Percentiles rank a stretch among this genome's conserved stretches.
Evolutionary conservation across 2,113 vertebrate genomes (phyloP).

Genomic region (Aleadryas rufinucha): DNA sequence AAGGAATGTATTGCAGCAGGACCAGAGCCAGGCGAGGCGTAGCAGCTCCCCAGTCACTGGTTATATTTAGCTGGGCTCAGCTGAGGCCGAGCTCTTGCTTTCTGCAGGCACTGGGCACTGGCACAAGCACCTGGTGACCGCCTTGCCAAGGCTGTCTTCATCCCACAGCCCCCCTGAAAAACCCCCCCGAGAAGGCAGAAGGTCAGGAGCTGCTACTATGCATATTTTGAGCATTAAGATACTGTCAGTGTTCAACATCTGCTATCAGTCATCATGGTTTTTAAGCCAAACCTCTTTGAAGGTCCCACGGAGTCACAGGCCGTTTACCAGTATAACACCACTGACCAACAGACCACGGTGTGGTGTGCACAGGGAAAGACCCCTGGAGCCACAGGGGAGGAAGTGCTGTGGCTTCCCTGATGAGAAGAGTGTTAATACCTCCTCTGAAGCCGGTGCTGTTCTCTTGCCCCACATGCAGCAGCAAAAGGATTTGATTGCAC

Average conservation of each 20-base stretch:
- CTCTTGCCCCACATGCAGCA: not conserved
- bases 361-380: not conserved
- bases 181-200: not conserved
- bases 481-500: not conserved
- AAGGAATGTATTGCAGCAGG: not conserved
- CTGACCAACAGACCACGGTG: not conserved
- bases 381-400: not conserved
- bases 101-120: fast-evolving
- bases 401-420: not conserved
- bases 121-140: fast-evolving
- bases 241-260: not conserved
- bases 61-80: not conserved
- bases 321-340: fast-evolving
- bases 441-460: fast-evolving
- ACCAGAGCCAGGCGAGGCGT: fast-evolving
- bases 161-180: not conserved
- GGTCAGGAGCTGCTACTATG: not conserved
- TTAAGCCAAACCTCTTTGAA: not conserved
- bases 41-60: not conserved
- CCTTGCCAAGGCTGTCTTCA: not conserved
- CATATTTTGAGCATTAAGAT: not conserved
- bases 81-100: not conserved
- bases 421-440: not conserved
- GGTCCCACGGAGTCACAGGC: fast-evolving
- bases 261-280: not conserved